Evolutionary conservation across 2,797 vertebrate species (phyloP), one percentile per base, ranked within the genome.

Genomic region (Kryptopterus vitreolus): DNA sequence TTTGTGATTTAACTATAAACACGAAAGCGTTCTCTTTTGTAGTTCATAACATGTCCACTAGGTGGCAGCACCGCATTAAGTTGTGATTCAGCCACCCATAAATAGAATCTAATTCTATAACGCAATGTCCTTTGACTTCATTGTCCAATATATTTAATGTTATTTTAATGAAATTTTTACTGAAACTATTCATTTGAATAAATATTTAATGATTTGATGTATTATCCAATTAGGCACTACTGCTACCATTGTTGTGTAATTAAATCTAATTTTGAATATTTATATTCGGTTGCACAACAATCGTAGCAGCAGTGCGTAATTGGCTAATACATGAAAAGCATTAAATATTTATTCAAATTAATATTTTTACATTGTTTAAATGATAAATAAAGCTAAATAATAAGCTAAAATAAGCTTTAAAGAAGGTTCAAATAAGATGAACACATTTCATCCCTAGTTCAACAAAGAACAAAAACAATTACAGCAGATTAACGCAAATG

Each of bases 161-260:
- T 59, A 59, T n/a, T 59, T 59, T 59, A 15, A 59, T 26, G 24
- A 59, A 59, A 59, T 59, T n/a, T n/a, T n/a, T n/a, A n/a, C n/a
- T n/a, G n/a, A n/a, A n/a, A n/a, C n/a, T n/a, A n/a, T n/a, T n/a
- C n/a, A n/a, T n/a, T n/a, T n/a, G n/a, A n/a, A n/a, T n/a, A n/a
- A n/a, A n/a, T n/a, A n/a, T n/a, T n/a, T n/a, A n/a, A n/a, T n/a
- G n/a, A n/a, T n/a, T n/a, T n/a, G n/a, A n/a, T n/a, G n/a, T n/a
- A n/a, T n/a, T n/a, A n/a, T n/a, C n/a, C n/a, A n/a, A n/a, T n/a
- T n/a, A n/a, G n/a, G n/a, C n/a, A n/a, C n/a, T n/a, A n/a, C n/a
- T n/a, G n/a, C n/a, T n/a, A n/a, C n/a, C n/a, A n/a, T n/a, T n/a
- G n/a, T n/a, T n/a, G n/a, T n/a, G n/a, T n/a, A n/a, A n/a, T n/a